Evolutionary conservation across 1,140 invertebrate species (phyloP), one percentile per base, ranked within the genome.

Genomic region (Camponotus vicinus): DNA sequence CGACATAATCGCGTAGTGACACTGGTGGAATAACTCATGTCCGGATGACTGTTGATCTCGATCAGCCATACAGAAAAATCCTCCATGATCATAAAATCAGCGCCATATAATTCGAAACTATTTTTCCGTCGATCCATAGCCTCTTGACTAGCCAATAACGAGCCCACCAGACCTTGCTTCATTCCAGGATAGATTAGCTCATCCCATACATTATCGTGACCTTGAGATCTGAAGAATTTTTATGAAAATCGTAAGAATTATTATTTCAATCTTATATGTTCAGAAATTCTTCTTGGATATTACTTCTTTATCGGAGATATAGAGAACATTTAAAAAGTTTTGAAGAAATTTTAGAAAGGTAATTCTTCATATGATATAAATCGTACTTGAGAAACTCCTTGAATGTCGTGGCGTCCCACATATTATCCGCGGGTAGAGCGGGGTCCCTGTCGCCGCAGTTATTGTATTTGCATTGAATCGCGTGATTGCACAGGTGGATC

Each of bases 31-130:
- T 97, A 96, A 49, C 98, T 98, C 96, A 99, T 97, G 91, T 98
- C 98, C 0, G 98, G 98, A 94, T 98, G 98, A 8, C 98, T 98
- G 93, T 99, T 99, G 85, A 99, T 99, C 94, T 99, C 98, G 87
- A 99, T 91, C 8, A 91, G 15, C 90, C 90, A 91, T 0, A 91
- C 90, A 78, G 96, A 97, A 86, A 98, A 98, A 92, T 98, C 98
- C 86, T 98, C 98, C 59, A 97, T 97, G 63, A 97, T 93, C 97
- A 99, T 98, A 92, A 99, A 99, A 93, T 99, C 98, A 5, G 98
- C 98, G 59, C 98, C 98, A 90, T 98, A 99, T 7, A 99, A 94
- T 94, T 99, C 98, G 94, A 99, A 99, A 80, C 97, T 98, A 89
- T 98, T 98, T 90, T 97, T 97, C 67, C 98, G 95, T 34, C 97